Percentiles rank a stretch among this genome's conserved stretches.
Evolutionary conservation across 2,113 vertebrate species (phyloP).

Genomic region (Perognathus longimembris): DNA sequence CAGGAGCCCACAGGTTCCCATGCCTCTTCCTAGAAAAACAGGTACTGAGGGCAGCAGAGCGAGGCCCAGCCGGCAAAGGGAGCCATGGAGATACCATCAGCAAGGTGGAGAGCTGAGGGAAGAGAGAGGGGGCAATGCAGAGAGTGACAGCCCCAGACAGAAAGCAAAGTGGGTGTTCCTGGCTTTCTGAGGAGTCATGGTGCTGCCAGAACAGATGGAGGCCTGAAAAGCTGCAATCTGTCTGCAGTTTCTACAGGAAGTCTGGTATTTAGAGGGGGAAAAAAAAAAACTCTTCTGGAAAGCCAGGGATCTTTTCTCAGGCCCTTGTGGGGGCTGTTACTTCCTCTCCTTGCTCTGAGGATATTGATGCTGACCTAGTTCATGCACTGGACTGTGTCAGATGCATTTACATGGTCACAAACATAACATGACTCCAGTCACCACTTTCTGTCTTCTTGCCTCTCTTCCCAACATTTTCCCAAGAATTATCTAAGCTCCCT

Average conservation of each 20-base stretch:
- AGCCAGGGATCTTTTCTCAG: neutral
- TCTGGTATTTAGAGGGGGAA: constrained; percentile 39
- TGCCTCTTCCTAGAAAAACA: neutral
- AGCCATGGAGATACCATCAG: neutral
- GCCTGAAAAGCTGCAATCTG: constrained; percentile 19
- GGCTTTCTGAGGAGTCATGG: neutral
- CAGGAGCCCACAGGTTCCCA: neutral
- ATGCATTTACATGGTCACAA: neutral
- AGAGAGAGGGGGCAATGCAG: neutral
- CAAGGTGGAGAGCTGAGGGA: neutral
- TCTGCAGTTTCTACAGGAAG: constrained; percentile 21
- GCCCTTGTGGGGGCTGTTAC: neutral
- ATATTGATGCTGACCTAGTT: neutral
- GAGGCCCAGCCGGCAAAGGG: neutral
- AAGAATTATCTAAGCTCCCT: neutral
- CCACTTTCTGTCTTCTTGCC: constrained; percentile 13
- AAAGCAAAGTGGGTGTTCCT: neutral
- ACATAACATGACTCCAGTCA: constrained; percentile 11
- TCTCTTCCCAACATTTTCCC: constrained; percentile 11
- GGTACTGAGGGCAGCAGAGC: neutral
- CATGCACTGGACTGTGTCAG: neutral
- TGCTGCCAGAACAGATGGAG: neutral
- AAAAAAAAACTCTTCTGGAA: neutral
- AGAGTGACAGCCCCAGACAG: neutral
- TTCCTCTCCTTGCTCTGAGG: neutral